Evolutionary conservation across 1,140 invertebrate genomes (phyloP), one percentile per base, ranked within the genome.

Genomic region (Drosophila tristis): DNA sequence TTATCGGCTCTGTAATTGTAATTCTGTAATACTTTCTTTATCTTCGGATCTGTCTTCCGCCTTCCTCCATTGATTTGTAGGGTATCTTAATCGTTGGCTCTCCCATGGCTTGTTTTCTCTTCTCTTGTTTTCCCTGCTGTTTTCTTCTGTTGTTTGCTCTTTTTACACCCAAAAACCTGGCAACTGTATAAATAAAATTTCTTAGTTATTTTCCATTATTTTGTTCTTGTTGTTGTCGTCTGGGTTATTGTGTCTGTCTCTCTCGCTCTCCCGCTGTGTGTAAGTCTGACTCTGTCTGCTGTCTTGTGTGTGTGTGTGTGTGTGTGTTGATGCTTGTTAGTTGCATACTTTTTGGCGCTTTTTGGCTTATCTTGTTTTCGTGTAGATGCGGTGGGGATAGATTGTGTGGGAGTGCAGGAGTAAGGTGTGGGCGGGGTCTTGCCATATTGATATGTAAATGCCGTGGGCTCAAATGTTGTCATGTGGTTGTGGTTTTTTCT

Each of bases 371-470:
- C 80, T 79, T 57, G 51, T 59, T 58, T 81, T 56, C 44, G 42
- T 39, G 35, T 13, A 39, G 35, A 39, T 39, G 11, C 35, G 4
- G 5, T 39, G 26, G 11, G 11, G 4, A 4, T 39, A 11, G 35
- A 39, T 35, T 47, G 53, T 49, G 39, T 16, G 39, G 20, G 11
- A 35, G 29, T 20, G 49, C 16, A 42, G 6, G 51, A 13, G 31
- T 39, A 23, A 39, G n/a, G 35, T 25, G 29, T 31, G 4, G 9
- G 43, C 11, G 11, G 13, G 45, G 53, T 45, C 48, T 55, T 74
- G 43, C 47, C 67, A 75, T 79, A 82, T 82, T 82, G 80, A 74
- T 74, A 84, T 82, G 79, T 57, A 82, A 82, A 82, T 82, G 63
- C 64, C 59, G 59, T 58, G 25, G 53, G 25, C 45, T 70, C 47